Evolutionary conservation across 2,888 invertebrate genomes (phyloP).

Genomic region (Leucophora obtusa): DNA sequence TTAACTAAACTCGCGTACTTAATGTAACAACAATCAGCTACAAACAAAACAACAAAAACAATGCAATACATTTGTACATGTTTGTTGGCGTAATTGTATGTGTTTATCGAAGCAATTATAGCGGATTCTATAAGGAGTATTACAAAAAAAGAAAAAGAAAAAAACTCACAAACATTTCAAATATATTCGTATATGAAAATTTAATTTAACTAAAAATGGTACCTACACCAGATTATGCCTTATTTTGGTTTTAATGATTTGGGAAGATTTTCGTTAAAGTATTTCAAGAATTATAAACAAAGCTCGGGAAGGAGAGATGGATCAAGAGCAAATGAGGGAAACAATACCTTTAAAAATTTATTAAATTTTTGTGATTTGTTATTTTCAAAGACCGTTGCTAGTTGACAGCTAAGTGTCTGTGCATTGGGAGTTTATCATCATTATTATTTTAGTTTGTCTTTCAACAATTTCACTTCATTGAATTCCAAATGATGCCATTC

Average conservation of each 20-base stretch:
- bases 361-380: conserved; percentile 38
- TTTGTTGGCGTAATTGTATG: conserved; percentile 37
- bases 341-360: conserved; percentile 26
- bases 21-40: conserved; percentile 34
- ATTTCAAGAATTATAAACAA: not conserved
- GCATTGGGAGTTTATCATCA: conserved; percentile 43
- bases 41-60: conserved; percentile 19
- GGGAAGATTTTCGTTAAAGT: conserved; percentile 10
- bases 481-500: conserved; percentile 54
- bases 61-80: conserved; percentile 1
- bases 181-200: not conserved
- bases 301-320: not conserved
- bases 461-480: conserved; percentile 59
- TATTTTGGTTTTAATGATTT: conserved; percentile 25
- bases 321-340: not conserved
- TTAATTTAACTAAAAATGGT: conserved; percentile 5
- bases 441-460: conserved; percentile 20
- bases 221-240: conserved; percentile 12
- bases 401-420: conserved; percentile 44
- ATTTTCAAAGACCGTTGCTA: conserved; percentile 30
- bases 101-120: conserved; percentile 52
- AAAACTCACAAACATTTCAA: not conserved
- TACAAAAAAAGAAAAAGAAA: not conserved
- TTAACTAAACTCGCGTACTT: conserved; percentile 38
- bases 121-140: conserved; percentile 28